Evolutionary conservation across 2,888 invertebrate species (phyloP), one percentile per base, ranked within the genome.

Genomic region (Theodoxus fluviatilis): DNA sequence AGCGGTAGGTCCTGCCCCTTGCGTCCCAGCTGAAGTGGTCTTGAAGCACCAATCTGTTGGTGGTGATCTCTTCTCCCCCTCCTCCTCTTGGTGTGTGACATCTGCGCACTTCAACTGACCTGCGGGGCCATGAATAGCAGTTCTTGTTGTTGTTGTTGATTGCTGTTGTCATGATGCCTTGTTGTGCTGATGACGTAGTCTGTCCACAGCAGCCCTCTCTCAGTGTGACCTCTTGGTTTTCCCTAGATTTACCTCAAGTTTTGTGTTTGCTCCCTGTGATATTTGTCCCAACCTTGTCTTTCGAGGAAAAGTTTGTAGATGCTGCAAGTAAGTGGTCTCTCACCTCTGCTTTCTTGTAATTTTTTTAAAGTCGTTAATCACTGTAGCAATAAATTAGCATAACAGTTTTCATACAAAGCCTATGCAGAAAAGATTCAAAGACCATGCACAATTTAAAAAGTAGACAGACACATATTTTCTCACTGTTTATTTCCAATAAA

Each of bases 241-340:
- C 66, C 67, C 28, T 75, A 83, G 83, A 75, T 80, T 80, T 74
- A 76, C 78, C 66, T 78, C 76, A 72, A 81, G 79, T 71, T 73
- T 81, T 72, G 77, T 81, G 61, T 74, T 81, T 74, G 80, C 79
- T 25, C 73, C 81, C 59, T 86, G 86, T 83, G 85, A 85, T 79
- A 74, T 82, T 55, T 86, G 86, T 79, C 72, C 78, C 69, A 82
- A 81, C 69, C 72, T 78, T 71, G 76, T 81, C 70, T 75, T 81
- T 68, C 71, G 75, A n/a, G 83, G 82, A 71, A 83, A 80, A 80
- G 75, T 79, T 43, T 83, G 83, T 75, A 80, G 79, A 77, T 72
- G 76, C 72, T 83, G 80, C 81, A 80, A 79, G 83, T 83, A 79
- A 83, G 82, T 81, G 31, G 40, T 33, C 33, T 18, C 33, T 33